Evolutionary conservation across 2,888 invertebrate genomes (phyloP).

Genomic region (Philopedon plagiatum): DNA sequence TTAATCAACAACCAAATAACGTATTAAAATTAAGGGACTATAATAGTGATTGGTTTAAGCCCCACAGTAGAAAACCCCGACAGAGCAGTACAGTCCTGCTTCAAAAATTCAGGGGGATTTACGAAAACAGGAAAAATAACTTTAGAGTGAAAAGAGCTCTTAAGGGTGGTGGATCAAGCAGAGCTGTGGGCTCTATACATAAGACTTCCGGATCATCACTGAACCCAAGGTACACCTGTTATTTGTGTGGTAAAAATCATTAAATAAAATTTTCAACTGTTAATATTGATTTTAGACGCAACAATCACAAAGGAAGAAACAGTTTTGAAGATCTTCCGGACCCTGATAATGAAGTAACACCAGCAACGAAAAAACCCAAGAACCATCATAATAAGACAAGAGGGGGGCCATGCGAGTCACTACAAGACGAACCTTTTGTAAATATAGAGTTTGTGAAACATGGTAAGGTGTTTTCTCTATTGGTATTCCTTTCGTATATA

Average conservation of each 20-base stretch:
- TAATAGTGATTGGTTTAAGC: constrained; percentile 30
- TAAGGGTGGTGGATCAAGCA: constrained; percentile 64
- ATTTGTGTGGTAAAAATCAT: neutral
- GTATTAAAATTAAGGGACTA: neutral
- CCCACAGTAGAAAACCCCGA: constrained; percentile 39
- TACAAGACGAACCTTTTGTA: constrained; percentile 77
- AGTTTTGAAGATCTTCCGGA: constrained; percentile 53
- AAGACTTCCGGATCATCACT: constrained; percentile 61
- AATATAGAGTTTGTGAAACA: constrained; percentile 80
- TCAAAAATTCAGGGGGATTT: neutral
- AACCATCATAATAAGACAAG: constrained; percentile 63
- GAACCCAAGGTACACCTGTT: constrained; percentile 57
- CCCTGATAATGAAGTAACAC: constrained; percentile 56
- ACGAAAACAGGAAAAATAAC: constrained; percentile 29
- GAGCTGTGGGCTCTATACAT: constrained; percentile 62
- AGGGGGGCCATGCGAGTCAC: constrained; percentile 77
- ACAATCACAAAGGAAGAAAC: constrained; percentile 57
- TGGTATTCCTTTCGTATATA: too few species aligned
- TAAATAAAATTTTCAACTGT: too few species aligned
- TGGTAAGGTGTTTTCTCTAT: too few species aligned
- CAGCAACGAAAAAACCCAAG: constrained; percentile 59
- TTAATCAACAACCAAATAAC: neutral
- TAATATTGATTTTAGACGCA: constrained; percentile 53
- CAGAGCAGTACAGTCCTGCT: neutral
- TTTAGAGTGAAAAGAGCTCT: constrained; percentile 57